Percentiles rank a stretch among this genome's conserved stretches.
Evolutionary conservation across 2,888 invertebrate genomes (phyloP).

Genomic region (Campoplex capitator): DNA sequence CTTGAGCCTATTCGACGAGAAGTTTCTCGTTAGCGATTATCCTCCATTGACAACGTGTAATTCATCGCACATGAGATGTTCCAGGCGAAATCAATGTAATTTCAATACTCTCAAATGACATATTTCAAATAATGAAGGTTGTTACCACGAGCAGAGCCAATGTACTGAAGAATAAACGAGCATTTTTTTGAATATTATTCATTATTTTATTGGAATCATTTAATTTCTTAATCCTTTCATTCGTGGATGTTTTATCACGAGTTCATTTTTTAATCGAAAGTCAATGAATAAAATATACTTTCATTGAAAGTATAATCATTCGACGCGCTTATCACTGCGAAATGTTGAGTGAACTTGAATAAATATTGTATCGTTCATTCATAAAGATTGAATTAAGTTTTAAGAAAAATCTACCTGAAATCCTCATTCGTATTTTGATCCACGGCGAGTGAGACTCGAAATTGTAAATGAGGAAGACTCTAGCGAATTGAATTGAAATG

Average conservation of each 20-base stretch:
- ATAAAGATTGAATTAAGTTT: neutral
- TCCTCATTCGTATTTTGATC: neutral
- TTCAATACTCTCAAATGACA: neutral
- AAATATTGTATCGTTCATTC: neutral
- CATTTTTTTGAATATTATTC: neutral
- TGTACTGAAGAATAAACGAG: no score
- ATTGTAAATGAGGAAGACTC: neutral
- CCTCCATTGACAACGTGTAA: neutral
- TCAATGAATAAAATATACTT: neutral
- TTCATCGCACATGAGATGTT: conserved; percentile 2
- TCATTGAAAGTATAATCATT: neutral
- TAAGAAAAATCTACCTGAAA: neutral
- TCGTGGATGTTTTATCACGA: neutral
- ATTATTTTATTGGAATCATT: neutral
- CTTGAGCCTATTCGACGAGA: conserved; percentile 7
- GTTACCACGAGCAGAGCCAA: neutral
- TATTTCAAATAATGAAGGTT: neutral
- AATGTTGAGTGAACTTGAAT: neutral
- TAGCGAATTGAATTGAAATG: neutral
- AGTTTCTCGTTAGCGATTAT: conserved; percentile 33
- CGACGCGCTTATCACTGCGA: neutral
- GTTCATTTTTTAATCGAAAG: neutral
- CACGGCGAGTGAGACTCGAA: neutral
- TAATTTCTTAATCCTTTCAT: neutral
- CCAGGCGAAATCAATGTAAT: neutral